Conservation (phyloP, 1,140 invertebrate species). For the Drosophila varians region DNA sequence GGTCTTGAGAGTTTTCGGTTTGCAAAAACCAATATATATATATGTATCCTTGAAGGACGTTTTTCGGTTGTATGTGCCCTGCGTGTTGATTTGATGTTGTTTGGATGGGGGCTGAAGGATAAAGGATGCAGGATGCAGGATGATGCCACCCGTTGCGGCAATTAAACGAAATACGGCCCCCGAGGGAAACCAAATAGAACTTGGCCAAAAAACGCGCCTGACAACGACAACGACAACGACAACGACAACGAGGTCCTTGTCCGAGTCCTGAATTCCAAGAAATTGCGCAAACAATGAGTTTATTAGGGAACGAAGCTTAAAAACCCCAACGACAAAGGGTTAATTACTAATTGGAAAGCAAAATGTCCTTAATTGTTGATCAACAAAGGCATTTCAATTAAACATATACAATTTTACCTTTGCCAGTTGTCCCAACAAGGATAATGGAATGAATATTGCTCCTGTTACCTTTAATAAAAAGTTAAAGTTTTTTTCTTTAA, state of each 20-base stretch:
- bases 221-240: conserved; percentile 22
- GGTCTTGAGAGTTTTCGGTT: not conserved
- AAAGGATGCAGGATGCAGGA: no score
- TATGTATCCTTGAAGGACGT: not conserved
- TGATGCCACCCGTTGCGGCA: conserved; percentile 47
- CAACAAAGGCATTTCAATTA: not conserved
- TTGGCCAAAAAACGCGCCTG: conserved; percentile 10
- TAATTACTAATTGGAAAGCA: conserved; percentile 10
- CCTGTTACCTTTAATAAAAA: no score
- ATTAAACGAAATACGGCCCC: conserved; percentile 52
- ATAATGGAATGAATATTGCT: no score
- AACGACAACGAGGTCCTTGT: conserved; percentile 4
- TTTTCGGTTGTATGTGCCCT: conserved; percentile 41
- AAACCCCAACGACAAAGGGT: not conserved
- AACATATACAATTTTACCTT: not conserved
- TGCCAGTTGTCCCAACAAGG: no score
- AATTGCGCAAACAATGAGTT: conserved; percentile 4
- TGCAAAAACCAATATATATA: not conserved
- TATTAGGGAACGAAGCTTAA: not conserved
- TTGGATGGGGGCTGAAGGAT: no score
- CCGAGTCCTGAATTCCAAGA: not conserved
- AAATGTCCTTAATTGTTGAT: not conserved
- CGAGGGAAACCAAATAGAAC: not conserved
- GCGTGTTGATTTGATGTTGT: conserved; percentile 59
- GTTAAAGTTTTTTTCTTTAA: no score